These are phyloP conservation scores for Pristionchus fissidentatus DNA, from an alignment of 2,888 invertebrate species.

Conservation along the genomic window DNA sequence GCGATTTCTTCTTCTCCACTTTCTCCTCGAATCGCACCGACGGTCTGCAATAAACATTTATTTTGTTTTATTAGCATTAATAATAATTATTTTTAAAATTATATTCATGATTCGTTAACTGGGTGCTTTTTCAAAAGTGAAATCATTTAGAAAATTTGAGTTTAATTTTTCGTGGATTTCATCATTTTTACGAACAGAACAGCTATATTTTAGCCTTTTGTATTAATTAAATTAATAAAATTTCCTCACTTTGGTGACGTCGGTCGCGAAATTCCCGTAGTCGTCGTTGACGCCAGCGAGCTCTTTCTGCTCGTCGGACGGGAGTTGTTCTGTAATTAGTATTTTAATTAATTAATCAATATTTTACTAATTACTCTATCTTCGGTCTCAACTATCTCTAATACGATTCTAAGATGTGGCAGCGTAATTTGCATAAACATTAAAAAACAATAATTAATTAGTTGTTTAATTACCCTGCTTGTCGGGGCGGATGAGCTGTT, in stretches of 20 bases:
- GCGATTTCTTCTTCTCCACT: neutral
- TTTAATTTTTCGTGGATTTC: no score
- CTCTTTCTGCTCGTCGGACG: slow-evolving; percentile 43
- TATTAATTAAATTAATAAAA: neutral
- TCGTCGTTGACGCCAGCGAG: neutral
- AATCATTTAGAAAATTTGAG: neutral
- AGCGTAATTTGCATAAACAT: no score
- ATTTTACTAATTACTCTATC: neutral
- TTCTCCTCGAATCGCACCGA: slow-evolving; percentile 32
- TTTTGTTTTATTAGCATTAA: neutral
- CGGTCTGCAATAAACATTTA: neutral
- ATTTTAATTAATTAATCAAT: neutral
- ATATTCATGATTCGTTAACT: neutral
- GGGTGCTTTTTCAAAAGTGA: neutral
- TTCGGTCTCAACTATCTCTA: neutral
- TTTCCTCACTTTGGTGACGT: slow-evolving; percentile 33
- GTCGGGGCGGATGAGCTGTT: slow-evolving; percentile 18
- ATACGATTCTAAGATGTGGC: no score
- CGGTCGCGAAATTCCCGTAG: neutral
- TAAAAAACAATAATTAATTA: no score
- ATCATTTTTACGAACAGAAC: neutral
- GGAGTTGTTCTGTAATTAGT: slow-evolving; percentile 16
- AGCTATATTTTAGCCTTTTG: neutral
- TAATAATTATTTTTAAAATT: neutral
- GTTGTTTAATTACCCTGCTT: slow-evolving; percentile 13